These are phyloP conservation scores for Meteorus cinctellus DNA, from an alignment of 2,888 invertebrate species.

Conservation along the genomic window DNA sequence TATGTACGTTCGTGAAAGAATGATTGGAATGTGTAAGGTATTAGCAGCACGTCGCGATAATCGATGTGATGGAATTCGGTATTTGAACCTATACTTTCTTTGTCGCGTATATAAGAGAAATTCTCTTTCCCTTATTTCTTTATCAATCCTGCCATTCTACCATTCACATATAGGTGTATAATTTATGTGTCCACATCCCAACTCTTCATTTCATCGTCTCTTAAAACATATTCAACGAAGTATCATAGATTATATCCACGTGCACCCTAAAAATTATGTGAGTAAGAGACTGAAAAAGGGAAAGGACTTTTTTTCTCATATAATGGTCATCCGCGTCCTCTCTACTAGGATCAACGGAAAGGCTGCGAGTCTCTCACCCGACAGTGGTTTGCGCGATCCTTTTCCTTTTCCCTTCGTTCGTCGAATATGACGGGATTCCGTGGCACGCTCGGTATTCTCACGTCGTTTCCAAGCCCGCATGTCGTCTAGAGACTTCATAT, in stretches of 20 bases:
- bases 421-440: conserved; percentile 55
- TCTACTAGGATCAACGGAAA: conserved; percentile 52
- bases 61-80: conserved; percentile 59
- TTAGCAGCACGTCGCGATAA: conserved; percentile 63
- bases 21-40: conserved; percentile 56
- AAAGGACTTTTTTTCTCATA: conserved; percentile 22
- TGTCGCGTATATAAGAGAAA: conserved; percentile 51
- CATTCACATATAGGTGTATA: background rate
- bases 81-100: conserved; percentile 60
- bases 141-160: conserved; percentile 31
- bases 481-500: conserved; percentile 56
- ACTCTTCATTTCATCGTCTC: background rate
- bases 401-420: conserved; percentile 46
- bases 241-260: conserved; percentile 21
- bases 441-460: conserved; percentile 55
- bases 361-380: conserved; percentile 41
- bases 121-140: conserved; percentile 42
- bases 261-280: conserved; percentile 19
- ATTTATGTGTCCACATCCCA: background rate
- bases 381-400: conserved; percentile 29
- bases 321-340: conserved; percentile 44
- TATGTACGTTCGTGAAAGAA: conserved; percentile 24
- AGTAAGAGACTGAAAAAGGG: conserved; percentile 29
- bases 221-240: background rate
- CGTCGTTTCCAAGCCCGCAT: conserved; percentile 52